Conservation (phyloP, 2,113 vertebrate genomes). For the Poecilia latipinna region DNA sequence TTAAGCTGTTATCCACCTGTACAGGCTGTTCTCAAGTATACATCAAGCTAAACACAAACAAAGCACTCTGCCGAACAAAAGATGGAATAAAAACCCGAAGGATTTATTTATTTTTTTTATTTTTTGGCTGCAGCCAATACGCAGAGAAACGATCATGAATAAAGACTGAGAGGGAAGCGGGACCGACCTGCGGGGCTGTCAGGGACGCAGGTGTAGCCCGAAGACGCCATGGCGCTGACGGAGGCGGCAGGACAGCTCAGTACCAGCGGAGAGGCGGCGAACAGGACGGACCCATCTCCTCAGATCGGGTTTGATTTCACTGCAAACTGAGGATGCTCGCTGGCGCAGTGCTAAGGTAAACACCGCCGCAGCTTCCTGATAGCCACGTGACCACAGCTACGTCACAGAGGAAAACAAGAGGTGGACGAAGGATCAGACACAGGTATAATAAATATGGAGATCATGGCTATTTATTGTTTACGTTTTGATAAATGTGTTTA, state of each 20-base stretch:
- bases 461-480: not conserved
- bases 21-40: no score
- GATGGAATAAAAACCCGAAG: not conserved
- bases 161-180: not conserved
- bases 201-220: constrained; percentile 37
- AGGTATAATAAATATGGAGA: no score
- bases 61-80: not conserved
- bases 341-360: constrained; percentile 31
- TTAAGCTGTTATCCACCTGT: no score
- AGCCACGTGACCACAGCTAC: constrained; percentile 50
- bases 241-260: not conserved
- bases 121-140: not conserved
- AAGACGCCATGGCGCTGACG: constrained; percentile 58
- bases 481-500: not conserved
- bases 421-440: no score
- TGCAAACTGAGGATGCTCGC: not conserved
- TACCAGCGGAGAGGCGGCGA: not conserved
- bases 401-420: constrained; percentile 28
- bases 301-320: no score
- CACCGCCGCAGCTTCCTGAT: constrained; percentile 44
- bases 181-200: constrained; percentile 67
- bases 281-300: not conserved
- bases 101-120: not conserved
- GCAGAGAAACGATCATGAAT: not conserved
- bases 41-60: not conserved